Conservation (phyloP, 2,888 invertebrate species). For the Lacanobia wlatinum region DNA sequence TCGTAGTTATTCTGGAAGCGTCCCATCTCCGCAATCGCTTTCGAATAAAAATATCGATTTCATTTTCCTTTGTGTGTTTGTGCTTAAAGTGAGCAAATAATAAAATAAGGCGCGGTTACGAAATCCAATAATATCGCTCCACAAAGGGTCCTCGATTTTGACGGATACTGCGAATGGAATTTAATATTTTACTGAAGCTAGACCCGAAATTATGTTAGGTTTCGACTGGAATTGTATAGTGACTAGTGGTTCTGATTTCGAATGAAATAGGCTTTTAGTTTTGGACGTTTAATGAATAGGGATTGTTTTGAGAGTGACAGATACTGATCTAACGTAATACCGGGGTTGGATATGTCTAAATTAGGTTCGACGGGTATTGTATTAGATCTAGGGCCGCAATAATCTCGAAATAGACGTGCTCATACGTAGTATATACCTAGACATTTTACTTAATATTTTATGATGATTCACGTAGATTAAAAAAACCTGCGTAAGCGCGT, state of each 20-base stretch:
- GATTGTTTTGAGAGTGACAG: background rate
- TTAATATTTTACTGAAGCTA: constrained; percentile 76
- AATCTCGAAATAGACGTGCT: background rate
- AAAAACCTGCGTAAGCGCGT: too few relatives aligned
- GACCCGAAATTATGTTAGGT: constrained; percentile 56
- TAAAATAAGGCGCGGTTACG: constrained; percentile 74
- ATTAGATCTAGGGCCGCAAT: background rate
- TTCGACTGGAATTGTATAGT: constrained; percentile 16
- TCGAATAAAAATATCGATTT: constrained; percentile 78
- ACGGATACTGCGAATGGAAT: constrained; percentile 76
- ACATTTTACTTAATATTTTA: too few relatives aligned
- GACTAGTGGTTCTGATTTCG: constrained; percentile 16
- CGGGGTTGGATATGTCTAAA: background rate
- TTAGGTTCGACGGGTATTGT: background rate
- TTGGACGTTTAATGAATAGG: background rate
- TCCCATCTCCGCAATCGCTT: constrained; percentile 65
- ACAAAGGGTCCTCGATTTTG: constrained; percentile 75
- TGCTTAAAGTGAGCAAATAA: constrained; percentile 74
- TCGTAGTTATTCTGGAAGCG: constrained; percentile 73
- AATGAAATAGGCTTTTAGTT: constrained; percentile 14
- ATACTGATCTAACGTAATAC: background rate
- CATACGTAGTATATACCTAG: too few relatives aligned
- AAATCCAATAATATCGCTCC: constrained; percentile 78
- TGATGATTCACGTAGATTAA: too few relatives aligned
- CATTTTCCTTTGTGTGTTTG: constrained; percentile 76